These are phyloP conservation scores for Ariolimax columbianus DNA, from an alignment of 2,888 invertebrate genomes.

Conservation along the genomic window DNA sequence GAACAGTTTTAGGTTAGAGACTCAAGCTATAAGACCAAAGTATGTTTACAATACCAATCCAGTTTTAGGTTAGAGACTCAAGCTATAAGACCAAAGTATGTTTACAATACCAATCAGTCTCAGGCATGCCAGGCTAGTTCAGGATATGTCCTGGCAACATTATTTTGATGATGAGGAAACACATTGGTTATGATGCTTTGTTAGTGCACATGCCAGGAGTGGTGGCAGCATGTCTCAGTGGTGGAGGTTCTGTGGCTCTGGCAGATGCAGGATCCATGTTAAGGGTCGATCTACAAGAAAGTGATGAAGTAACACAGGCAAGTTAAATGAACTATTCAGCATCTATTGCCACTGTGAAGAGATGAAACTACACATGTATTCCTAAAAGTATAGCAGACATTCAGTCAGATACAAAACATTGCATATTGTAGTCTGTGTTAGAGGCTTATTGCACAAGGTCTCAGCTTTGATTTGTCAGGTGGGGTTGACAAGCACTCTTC, in stretches of 20 bases:
- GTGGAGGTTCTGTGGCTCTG: slow-evolving; percentile 8
- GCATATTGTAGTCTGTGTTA: no score
- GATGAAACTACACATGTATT: no score
- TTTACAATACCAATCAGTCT: background rate
- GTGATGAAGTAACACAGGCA: no score
- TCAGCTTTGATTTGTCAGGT: no score
- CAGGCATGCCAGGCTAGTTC: background rate
- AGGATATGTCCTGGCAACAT: background rate
- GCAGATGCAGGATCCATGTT: slow-evolving; percentile 47
- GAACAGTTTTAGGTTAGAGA: background rate
- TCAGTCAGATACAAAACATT: no score
- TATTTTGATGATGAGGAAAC: background rate
- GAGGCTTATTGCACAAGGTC: no score
- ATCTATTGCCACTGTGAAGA: no score
- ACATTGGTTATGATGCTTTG: slow-evolving; percentile 30
- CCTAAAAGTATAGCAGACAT: no score
- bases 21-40: background rate
- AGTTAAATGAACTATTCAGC: no score
- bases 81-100: background rate
- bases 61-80: background rate
- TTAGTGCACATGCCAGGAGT: slow-evolving; percentile 46
- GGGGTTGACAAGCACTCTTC: no score
- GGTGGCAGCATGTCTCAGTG: slow-evolving; percentile 31
- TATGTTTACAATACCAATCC: background rate
- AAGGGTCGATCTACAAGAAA: slow-evolving; percentile 46